Base-by-base conservation (phyloP, 2,797 vertebrate genomes). In the Fringilla coelebs region DNA sequence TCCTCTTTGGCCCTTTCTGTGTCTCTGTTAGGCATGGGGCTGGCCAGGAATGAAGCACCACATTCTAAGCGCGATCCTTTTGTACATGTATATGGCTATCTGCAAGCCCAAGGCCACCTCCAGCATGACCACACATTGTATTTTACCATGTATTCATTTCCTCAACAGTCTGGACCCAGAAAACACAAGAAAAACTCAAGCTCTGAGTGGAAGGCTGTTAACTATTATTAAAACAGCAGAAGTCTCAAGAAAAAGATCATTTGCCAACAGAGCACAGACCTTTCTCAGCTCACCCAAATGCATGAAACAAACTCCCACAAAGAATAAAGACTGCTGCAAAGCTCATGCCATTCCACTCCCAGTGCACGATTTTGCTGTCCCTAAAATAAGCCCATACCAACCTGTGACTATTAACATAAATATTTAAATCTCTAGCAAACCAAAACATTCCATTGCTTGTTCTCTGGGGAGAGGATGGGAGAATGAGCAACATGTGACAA, bases 401-500 rank as follows among this genome's bases (percentile, higher is more conserved):
- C 31, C 19, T 49, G 48, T n/a, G 38, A 81, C 60, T 88, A 77
- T 85, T 79, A 79, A 91, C 82, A 67, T 20, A 57, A 82, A 52
- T 82, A 10, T 18, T 57, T 75, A 72, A 63, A 92, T 82, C 36
- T 79, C 45, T 43, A 80, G 38, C 36, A 89, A 82, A 67, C 46
- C 21, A 85, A 91, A 71, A 85, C 12, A 60, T 82, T 67, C 62
- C 36, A 34, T 52, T 73, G 45, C 52, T 65, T 73, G 38, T 63
- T 81, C 54, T 49, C 41, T 61, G 41, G 57, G 29, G 14, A 90
- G n/a, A 55, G 18, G 55, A 46, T 29, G 14, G 88, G 48, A 88
- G 29, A 71, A 88, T 19, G 24, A 80, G 25, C 31, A 48, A 29
- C 8, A 22, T 24, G 14, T 45, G 32, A 84, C 62, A 88, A 41